phyloP scores from a whole-genome alignment of 30 jellyfish, hydroid and myxozoan genomes.

The Euphysa ruthae region DNA sequence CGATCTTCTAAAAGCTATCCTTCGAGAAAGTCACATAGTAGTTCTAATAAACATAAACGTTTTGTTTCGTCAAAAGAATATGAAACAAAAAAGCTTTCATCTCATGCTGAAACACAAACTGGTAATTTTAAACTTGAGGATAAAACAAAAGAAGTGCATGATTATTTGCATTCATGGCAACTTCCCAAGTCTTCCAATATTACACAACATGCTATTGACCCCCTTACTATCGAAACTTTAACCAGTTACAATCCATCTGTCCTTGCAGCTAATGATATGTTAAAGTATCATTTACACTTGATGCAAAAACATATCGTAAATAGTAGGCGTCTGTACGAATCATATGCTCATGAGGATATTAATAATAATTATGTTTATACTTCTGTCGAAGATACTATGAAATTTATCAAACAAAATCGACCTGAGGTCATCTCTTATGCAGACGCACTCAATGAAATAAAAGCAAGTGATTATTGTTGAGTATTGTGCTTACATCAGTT shows the following conservation, averaged over 20 bases:
- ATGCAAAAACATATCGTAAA: slow-evolving; percentile 50
- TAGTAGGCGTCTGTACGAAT: slow-evolving; percentile 71
- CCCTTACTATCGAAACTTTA: slow-evolving; percentile 52
- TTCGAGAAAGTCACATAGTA: no score
- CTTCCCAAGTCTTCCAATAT: slow-evolving; percentile 33
- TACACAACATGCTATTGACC: slow-evolving; percentile 53
- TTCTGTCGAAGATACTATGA: slow-evolving; percentile 58
- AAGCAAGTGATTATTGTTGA: no score
- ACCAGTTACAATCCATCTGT: slow-evolving; percentile 68
- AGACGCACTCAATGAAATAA: slow-evolving; percentile 54
- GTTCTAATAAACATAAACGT: no score
- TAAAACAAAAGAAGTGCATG: slow-evolving; percentile 3
- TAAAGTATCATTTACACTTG: slow-evolving; percentile 56
- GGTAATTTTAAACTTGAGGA: neutral
- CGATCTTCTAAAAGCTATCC: no score
- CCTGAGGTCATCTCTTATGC: slow-evolving; percentile 53
- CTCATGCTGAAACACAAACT: neutral
- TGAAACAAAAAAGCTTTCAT: no score
- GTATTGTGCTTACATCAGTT: no score
- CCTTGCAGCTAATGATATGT: slow-evolving; percentile 64
- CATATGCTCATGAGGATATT: slow-evolving; percentile 49
- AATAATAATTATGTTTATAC: slow-evolving; percentile 45
- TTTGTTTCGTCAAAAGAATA: no score
- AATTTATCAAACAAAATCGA: slow-evolving; percentile 37
- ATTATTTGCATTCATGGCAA: slow-evolving; percentile 18